phyloP scores from a whole-genome alignment of 53 echinoderm and acorn worm species.

The Actinopyga echinites region DNA sequence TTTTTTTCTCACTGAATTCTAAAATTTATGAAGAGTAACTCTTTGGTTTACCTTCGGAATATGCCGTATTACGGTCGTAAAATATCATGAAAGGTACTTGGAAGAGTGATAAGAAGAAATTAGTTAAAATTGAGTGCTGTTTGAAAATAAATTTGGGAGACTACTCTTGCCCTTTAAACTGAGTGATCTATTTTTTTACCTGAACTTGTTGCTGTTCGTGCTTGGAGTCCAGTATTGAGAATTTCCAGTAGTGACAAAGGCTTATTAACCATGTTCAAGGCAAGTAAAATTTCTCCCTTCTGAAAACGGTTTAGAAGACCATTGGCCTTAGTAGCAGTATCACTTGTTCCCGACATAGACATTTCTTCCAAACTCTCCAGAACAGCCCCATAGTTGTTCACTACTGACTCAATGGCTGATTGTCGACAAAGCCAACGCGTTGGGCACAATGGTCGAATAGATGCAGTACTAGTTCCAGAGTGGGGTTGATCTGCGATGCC shows the following conservation, averaged over 20 bases:
- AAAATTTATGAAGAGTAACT: too few relatives aligned
- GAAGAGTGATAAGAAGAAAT: not conserved
- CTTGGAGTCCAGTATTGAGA: constrained; percentile 54
- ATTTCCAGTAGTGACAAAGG: constrained; percentile 57
- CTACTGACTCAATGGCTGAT: constrained; percentile 56
- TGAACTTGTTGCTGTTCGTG: constrained; percentile 50
- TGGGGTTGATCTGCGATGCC: constrained; percentile 33
- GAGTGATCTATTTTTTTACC: constrained; percentile 37
- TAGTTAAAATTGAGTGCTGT: not conserved
- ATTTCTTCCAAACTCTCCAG: constrained; percentile 53
- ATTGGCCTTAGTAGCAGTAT: constrained; percentile 59
- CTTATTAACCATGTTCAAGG: constrained; percentile 54
- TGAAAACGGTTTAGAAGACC: constrained; percentile 64
- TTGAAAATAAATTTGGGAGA: not conserved
- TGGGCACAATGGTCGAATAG: constrained; percentile 59
- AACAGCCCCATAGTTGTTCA: constrained; percentile 55
- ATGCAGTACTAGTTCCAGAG: not conserved
- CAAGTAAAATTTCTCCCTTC: constrained; percentile 59
- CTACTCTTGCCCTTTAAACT: not conserved
- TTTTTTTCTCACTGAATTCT: too few relatives aligned
- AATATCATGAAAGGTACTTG: not conserved
- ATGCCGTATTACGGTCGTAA: too few relatives aligned
- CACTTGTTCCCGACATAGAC: constrained; percentile 45
- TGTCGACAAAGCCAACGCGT: constrained; percentile 66
- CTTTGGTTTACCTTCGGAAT: too few relatives aligned